phyloP scores from a whole-genome alignment of 2,113 vertebrate genomes.

The Heteronetta atricapilla region DNA sequence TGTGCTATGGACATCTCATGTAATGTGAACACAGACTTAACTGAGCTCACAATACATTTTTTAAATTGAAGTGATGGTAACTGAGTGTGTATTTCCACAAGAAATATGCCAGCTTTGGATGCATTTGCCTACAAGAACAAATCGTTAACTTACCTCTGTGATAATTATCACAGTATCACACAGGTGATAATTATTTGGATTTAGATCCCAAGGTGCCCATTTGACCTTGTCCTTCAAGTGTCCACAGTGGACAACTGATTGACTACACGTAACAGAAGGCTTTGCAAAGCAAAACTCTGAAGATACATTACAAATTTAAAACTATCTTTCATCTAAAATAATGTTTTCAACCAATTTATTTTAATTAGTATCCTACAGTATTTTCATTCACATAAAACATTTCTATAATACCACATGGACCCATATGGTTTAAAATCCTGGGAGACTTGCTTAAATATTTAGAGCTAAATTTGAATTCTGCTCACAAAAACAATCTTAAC shows the following conservation, averaged over 20 bases:
- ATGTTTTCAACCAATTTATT: not conserved
- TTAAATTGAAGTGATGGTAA: not conserved
- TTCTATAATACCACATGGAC: not conserved
- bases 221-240: slow-evolving; percentile 28
- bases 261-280: not conserved
- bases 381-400: not conserved
- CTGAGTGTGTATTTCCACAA: not conserved
- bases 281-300: not conserved
- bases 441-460: not conserved
- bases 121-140: not conserved
- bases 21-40: not conserved
- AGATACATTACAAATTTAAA: no score
- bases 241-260: not conserved
- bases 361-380: not conserved
- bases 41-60: not conserved
- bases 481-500: not conserved
- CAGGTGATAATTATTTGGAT: not conserved
- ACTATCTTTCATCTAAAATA: not conserved
- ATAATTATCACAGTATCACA: no score
- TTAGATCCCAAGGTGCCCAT: not conserved
- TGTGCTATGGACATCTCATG: not conserved
- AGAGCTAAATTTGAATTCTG: not conserved
- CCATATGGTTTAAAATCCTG: not conserved
- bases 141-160: not conserved
- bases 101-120: not conserved